Base-by-base conservation (phyloP, 2,888 invertebrate genomes). In the Scaeva pyrastri region DNA sequence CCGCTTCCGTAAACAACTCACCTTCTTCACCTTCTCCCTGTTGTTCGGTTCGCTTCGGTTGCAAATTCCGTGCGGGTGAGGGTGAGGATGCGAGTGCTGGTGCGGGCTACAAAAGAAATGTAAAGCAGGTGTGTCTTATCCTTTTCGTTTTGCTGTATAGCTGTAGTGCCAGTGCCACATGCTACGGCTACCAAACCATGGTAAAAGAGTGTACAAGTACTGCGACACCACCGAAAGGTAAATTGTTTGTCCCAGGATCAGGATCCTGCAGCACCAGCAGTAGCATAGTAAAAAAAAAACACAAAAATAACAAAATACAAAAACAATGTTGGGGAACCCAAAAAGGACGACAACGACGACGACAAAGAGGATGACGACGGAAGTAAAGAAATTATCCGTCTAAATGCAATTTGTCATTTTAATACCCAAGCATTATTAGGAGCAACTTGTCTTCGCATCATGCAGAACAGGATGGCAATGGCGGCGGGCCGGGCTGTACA, bases 381-480 rank as follows among this genome's bases (percentile, higher is more conserved):
- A 70, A 77, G 58, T 50, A 76, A 71, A 70, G 85, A 85, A 77
- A 82, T 87, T 86, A 88, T 88, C 73, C 86, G 80, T 77, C 81
- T 83, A 88, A 88, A 88, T 88, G 87, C 84, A 84, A 89, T 89
- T 88, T 88, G 88, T 88, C 88, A 88, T 88, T 85, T 88, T 81
- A 86, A 88, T 88, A 88, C 82, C 87, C 45, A 45, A 70, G 77
- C 60, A 77, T 82, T 86, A 82, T 86, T 86, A 86, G 82, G 58
- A 74, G 64, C 78, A 77, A 86, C 77, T 74, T 86, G 86, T 86
- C 82, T 86, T 82, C 74, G 23, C 23, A 19, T 74, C 77, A 74
- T 74, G 64, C 73, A 23, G 21, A 82, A 36, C 58, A 68, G 71
- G 26, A 56, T 60, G 66, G 23, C 26, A 16, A n/a, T 10, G n/a